Evolutionary conservation across 1,140 invertebrate genomes (phyloP), one percentile per base, ranked within the genome.

Genomic region (Meloidogyne hapla): DNA sequence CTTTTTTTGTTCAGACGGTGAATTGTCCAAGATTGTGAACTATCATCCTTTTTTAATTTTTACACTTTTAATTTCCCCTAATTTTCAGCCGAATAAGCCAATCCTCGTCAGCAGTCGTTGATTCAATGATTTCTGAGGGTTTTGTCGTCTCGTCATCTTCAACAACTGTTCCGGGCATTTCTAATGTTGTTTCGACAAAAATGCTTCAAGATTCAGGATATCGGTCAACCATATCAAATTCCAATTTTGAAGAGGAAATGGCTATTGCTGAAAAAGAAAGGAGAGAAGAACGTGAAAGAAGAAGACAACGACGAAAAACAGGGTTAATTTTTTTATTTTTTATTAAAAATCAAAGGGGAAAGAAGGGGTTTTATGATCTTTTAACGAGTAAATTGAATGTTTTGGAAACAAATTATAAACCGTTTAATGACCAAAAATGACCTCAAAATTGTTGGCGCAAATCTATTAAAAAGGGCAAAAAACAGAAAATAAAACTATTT

Each of bases 141-240:
- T 33, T 33, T 33, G 0, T 33, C 4, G 33, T 33, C 1, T 33
- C 33, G 9, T 33, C 33, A 33, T 33, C 33, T 33, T 33, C 65
- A 42, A 38, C 65, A 67, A 9, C 21, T n/a, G 65, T 18, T 42
- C 28, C 28, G 8, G 63, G 63, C 1, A 33, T 26, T 33, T 26
- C 64, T 1, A 26, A 65, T n/a, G 25, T 65, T 38, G 15, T 65
- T 28, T 15, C 64, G 18, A 63, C 70, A 26, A 73, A 73, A 73
- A n/a, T 73, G 21, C 28, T 73, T 61, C 23, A 63, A 38, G 70
- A 73, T 64, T 73, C 70, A 13, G 70, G 70, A n/a, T 73, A 73
- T 62, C 70, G 70, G 1, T 73, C 70, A 18, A 73, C 48, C 8
- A 63, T 64, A 15, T 73, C 48, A 18, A 73, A 73, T 38, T 73